phyloP scores from a whole-genome alignment of 2,888 invertebrate species.

The Andrena chrysosceles region DNA sequence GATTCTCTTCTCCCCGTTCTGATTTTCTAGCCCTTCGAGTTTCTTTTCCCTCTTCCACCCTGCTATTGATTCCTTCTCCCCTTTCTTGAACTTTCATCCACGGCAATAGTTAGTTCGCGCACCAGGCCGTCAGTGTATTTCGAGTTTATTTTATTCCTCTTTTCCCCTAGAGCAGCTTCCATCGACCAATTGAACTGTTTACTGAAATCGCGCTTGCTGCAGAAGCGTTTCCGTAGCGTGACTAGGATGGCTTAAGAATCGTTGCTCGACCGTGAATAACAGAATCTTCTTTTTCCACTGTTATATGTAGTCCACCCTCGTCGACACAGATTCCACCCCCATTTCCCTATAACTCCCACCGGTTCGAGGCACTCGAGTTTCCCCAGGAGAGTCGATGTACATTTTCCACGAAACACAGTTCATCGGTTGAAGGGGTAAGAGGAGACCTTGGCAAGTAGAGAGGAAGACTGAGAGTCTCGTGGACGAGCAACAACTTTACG shows the following conservation, averaged over 20 bases:
- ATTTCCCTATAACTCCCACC: slow-evolving; percentile 1
- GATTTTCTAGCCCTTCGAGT: slow-evolving; percentile 52
- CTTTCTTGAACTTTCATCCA: background rate
- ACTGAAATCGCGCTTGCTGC: slow-evolving; percentile 7
- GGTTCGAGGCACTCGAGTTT: background rate
- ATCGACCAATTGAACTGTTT: slow-evolving; percentile 3
- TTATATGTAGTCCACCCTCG: background rate
- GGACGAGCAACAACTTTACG: no score
- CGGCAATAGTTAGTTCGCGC: slow-evolving; percentile 1
- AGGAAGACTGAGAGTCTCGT: no score
- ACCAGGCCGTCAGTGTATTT: background rate
- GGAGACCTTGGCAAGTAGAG: no score
- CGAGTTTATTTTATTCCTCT: background rate
- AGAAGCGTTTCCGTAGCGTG: background rate
- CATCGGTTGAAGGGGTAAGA: no score
- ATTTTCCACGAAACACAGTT: no score
- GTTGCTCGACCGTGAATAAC: background rate
- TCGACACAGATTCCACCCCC: background rate
- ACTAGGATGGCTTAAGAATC: background rate
- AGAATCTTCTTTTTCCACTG: background rate
- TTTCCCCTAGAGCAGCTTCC: background rate
- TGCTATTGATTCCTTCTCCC: slow-evolving; percentile 31
- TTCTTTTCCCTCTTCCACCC: slow-evolving; percentile 34
- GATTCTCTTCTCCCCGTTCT: slow-evolving; percentile 27
- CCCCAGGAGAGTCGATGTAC: slow-evolving; percentile 9